Evolutionary conservation across 2,888 invertebrate genomes (phyloP).

Genomic region (Hipparchia semele): DNA sequence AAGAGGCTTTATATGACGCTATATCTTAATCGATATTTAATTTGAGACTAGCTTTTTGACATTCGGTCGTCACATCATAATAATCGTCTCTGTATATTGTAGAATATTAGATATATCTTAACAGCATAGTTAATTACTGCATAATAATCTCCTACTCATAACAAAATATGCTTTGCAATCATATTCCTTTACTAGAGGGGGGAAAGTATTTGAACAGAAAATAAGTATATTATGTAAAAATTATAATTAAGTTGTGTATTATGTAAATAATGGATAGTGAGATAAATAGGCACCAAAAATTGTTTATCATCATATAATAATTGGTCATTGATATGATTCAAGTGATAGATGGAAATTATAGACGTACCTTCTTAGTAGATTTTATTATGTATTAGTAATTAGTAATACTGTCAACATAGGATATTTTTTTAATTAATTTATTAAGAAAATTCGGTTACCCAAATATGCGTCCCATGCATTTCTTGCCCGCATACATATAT

Average conservation of each 20-base stretch:
- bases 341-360: neutral
- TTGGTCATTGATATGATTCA: neutral
- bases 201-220: neutral
- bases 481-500: too few relatives aligned
- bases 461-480: too few relatives aligned
- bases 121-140: conserved; percentile 15
- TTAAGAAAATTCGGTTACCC: too few relatives aligned
- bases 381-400: too few relatives aligned
- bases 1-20: neutral
- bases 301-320: neutral
- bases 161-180: conserved; percentile 45
- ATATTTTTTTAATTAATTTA: too few relatives aligned
- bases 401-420: too few relatives aligned
- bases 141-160: conserved; percentile 24
- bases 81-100: conserved; percentile 19
- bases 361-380: too few relatives aligned
- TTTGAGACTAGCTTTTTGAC: conserved; percentile 80
- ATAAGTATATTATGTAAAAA: neutral
- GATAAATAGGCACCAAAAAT: neutral
- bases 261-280: neutral
- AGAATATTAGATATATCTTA: conserved; percentile 15
- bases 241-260: neutral
- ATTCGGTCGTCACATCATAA: conserved; percentile 54
- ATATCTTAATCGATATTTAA: conserved; percentile 25
- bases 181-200: conserved; percentile 77